Base-by-base conservation (phyloP, 92 coral and sea anemone genomes). In the Galaxea fascicularis region DNA sequence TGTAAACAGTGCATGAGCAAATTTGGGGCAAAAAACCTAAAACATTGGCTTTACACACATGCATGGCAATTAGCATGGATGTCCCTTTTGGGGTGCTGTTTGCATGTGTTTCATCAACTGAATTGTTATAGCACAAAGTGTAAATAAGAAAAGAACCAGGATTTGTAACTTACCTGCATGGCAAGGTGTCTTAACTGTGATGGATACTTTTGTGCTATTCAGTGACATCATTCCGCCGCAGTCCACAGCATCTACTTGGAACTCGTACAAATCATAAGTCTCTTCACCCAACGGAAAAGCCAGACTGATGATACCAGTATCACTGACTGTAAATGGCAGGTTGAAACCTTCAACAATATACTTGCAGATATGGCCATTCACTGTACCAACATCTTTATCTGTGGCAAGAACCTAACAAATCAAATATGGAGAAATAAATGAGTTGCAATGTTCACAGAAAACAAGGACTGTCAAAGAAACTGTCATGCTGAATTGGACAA, bases 191-290 rank as follows among this genome's bases (percentile, higher is more conserved):
- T 86, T 76, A 7, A 96, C 92, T 51, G 79, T 82, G 41, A 96
- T 85, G 44, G 89, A 86, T 12, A 97, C 93, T 45, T 44, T 65
- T 16, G 98, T 66, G 53, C 82, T 82, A 11, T 83, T 85, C 22
- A 82, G 21, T 0, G 99, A 97, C 84, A 91, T 81, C 68, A 84
- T 85, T 26, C 98, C 96, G 31, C 95, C 95, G 78, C 99, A 97
- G 73, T 97, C 99, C 22, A 86, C 83, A 4, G 99, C 99, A 74
- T 93, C 82, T 22, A 97, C 94, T 64, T 87, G 84, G 47, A 97
- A 97, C 30, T 87, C 89, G 65, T 92, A 97, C 73, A 72, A 79
- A 22, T 80, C 80, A 8, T 91, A 87, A 52, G 95, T 84, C 4
- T 93, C 95, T 2, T 71, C 82, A 0, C 93, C 95, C 31, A 97